Percentiles rank a stretch among this genome's conserved stretches.
Conservation (phyloP, 2,113 vertebrate species). For the Perca fluviatilis region DNA sequence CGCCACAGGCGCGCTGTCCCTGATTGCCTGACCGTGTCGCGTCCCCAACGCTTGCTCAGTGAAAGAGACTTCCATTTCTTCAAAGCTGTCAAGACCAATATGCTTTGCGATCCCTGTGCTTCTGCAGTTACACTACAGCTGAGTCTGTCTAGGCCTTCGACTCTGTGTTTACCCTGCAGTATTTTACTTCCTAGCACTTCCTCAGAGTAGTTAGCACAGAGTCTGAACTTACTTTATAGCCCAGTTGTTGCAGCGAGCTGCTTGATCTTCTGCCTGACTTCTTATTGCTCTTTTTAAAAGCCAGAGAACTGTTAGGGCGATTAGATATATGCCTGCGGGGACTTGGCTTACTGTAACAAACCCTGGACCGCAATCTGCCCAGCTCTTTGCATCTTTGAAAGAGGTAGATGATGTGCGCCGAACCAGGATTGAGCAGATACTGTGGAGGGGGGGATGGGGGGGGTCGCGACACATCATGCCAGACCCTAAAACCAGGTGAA, state of each 20-base stretch:
- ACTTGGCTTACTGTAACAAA: conserved; percentile 39
- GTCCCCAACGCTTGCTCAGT: conserved; percentile 34
- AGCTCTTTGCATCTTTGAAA: conserved; percentile 31
- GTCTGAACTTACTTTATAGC: conserved; percentile 44
- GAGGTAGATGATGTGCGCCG: conserved; percentile 42
- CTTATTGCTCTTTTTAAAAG: conserved; percentile 45
- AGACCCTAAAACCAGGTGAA: conserved; percentile 57
- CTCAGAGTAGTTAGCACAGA: conserved; percentile 25
- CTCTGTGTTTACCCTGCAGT: conserved; percentile 28
- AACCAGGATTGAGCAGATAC: conserved; percentile 25
- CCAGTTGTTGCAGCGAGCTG: conserved; percentile 39
- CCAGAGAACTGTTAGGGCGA: conserved; percentile 22
- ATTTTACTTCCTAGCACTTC: conserved; percentile 34
- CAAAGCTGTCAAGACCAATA: conserved; percentile 45
- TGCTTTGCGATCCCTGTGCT: conserved; percentile 16
- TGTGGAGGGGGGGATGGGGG: too few species aligned
- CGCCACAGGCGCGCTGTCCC: conserved; percentile 36
- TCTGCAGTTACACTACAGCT: conserved; percentile 15
- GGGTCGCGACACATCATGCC: conserved; percentile 39
- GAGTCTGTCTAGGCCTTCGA: not conserved
- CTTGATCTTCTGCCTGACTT: conserved; percentile 49
- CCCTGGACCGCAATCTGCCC: conserved; percentile 34
- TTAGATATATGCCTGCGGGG: conserved; percentile 45
- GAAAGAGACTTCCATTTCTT: conserved; percentile 48
- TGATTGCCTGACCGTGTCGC: conserved; percentile 50